A percentile compares a stretch with the other conserved stretches of the same genome.
phyloP scores from a whole-genome alignment of 2,113 vertebrate genomes.

The Deroptyus accipitrinus region DNA sequence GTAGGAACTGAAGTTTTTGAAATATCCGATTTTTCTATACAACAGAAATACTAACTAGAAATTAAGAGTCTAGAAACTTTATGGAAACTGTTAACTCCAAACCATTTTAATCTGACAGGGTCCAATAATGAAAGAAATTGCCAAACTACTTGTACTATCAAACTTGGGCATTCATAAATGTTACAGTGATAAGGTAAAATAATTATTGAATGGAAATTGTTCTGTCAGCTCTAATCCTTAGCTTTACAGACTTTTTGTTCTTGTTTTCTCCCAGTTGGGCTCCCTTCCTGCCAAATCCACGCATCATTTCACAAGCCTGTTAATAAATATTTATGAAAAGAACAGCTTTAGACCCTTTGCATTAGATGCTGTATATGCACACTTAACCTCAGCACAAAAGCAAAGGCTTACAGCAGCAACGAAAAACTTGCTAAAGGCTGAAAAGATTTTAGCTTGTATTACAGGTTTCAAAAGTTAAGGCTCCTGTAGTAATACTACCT shows the following conservation, averaged over 20 bases:
- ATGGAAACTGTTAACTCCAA: background rate
- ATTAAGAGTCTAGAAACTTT: background rate
- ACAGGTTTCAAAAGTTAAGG: background rate
- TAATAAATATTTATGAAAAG: background rate
- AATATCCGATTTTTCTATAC: background rate
- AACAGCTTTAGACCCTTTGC: background rate
- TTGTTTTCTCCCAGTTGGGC: background rate
- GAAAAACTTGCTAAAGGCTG: background rate
- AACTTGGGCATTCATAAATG: background rate
- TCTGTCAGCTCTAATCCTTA: background rate
- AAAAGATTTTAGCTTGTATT: background rate
- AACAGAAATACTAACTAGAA: background rate
- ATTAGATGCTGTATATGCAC: background rate
- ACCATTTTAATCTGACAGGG: background rate
- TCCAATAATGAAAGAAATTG: background rate
- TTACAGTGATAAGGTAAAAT: background rate
- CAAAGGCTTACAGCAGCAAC: background rate
- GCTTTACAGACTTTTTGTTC: background rate
- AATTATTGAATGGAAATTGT: background rate
- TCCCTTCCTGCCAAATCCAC: constrained; percentile 6
- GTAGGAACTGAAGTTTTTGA: background rate
- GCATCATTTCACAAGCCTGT: background rate
- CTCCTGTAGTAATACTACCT: background rate
- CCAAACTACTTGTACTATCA: background rate
- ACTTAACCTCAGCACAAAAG: background rate